Evolutionary conservation across 2,797 vertebrate species (phyloP), one percentile per base, ranked within the genome.

Genomic region (Hydrophis major): DNA sequence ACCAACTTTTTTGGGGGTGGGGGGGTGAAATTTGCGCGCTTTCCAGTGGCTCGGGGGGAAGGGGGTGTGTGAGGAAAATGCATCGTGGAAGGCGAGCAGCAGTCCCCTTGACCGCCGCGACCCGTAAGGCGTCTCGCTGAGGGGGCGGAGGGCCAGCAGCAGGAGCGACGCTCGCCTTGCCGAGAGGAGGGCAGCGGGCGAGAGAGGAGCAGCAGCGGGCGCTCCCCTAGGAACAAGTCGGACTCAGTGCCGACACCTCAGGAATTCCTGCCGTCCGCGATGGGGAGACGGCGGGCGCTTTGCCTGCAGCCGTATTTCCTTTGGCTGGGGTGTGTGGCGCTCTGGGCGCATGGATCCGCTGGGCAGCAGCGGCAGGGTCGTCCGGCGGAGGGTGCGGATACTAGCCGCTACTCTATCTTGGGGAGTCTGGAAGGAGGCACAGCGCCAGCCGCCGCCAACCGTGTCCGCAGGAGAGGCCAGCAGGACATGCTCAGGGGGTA

Each of bases 401-500:
- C 53, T 86, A n/a, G 22, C 95, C 94, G 93, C 28, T 93, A 94
- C 55, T 56, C 89, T 0, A 90, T 87, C 25, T 86, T 95, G 2
- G 96, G 95, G 69, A 95, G 91, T 89, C 94, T 95, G 47, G 96
- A 97, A 87, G 95, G 96, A 37, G 95, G 96, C 63, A 2, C 63
- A 0, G 93, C 92, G 61, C 86, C 91, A 47, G 59, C 86, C 22
- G 90, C 87, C 22, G 91, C 94, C 16, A 94, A 93, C 69, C 96
- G 98, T 1, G 97, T 97, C 94, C 97, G 98, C 95, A 93, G 98
- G 95, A 95, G 97, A 94, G 98, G 98, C 95, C 98, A 98, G 92
- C 98, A 97, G 94, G 98, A 98, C 88, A 94, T 95, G 1, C 96
- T 98, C 16, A 96, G 97, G 93, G 98, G 98, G 98, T 98, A 98